A percentile compares a stretch with the other conserved stretches of the same genome.
These are phyloP conservation scores for Rotaria sp. DNA, from an alignment of 2,888 invertebrate genomes.

Conservation along the genomic window DNA sequence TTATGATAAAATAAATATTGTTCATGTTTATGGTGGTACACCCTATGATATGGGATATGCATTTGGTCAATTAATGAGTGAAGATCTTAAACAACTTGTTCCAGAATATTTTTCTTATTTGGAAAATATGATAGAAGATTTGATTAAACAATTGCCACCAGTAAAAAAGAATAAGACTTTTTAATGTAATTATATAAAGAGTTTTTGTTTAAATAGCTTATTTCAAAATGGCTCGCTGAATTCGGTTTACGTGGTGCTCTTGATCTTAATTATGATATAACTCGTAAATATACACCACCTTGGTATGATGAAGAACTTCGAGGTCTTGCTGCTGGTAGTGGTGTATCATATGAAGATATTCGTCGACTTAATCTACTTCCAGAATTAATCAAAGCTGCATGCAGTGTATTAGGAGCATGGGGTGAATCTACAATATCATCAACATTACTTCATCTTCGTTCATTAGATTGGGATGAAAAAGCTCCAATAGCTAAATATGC, in stretches of 20 bases:
- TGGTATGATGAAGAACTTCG: not conserved
- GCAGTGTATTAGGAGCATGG: not conserved
- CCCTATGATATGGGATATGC: not conserved
- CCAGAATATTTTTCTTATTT: too few species aligned
- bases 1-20: not conserved
- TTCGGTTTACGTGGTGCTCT: not conserved
- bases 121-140: too few species aligned
- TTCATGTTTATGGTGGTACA: not conserved
- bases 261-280: not conserved
- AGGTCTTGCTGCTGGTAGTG: not conserved
- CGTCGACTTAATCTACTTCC: not conserved
- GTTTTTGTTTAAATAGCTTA: not conserved
- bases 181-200: too few species aligned
- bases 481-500: not conserved
- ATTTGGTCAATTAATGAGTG: not conserved
- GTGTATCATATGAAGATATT: not conserved
- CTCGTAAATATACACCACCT: not conserved
- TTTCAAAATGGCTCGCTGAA: not conserved
- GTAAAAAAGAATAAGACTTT: too few species aligned
- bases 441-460: not conserved
- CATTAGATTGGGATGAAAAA: conserved; percentile 3
- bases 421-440: not conserved
- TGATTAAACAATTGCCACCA: too few species aligned
- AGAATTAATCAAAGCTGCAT: conserved; percentile 1
- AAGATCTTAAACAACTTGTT: too few species aligned